Base-by-base conservation (phyloP, 2,797 vertebrate species). In the Halcyon chelicuti region DNA sequence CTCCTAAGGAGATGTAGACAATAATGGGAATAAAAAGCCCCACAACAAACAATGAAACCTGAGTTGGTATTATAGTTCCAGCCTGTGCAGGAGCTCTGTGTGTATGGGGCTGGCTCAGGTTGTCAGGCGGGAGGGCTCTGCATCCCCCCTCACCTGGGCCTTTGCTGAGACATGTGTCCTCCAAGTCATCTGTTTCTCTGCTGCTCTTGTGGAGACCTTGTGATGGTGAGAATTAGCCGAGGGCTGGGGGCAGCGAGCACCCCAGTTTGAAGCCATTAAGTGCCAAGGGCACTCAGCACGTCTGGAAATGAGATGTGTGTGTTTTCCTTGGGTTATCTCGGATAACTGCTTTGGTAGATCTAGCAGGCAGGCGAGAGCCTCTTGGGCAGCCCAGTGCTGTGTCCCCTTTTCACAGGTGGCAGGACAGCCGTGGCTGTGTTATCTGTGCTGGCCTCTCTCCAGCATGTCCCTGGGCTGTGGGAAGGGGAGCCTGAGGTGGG, bases 401-500 rank as follows among this genome's bases (percentile, higher is more conserved):
- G 4, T 47, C 10, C 9, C 51, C 46, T 67, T 67, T 3, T 26
- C 33, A 42, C 3, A 11, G 1, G 8, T 68, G 55, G 37, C 42
- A 66, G 46, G 49, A 60, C 26, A 15, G 54, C 22, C 57, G 5
- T 9, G 49, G 61, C 52, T 4, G 5, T 42, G 58, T 17, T 52
- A 29, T 54, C 46, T 26, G 33, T 6, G 14, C 26, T 37, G 12
- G 5, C 10, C 14, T 12, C 2, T 40, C 40, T 40, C 35, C 35
- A 60, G 86, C 26, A 6, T 1, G 2, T 44, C 3, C 37, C 20
- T 33, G 0, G 1, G 49, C 83, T 49, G 42, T 62, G 57, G 15
- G 51, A n/a, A 55, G 54, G 29, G 16, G 40, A 61, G 33, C 65
- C 33, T 2, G n/a, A 28, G 67, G 19, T 2, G 39, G 44, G 75